These are phyloP conservation scores for Notolepis coatsorum DNA, from an alignment of 2,797 vertebrate genomes.

Conservation along the genomic window DNA sequence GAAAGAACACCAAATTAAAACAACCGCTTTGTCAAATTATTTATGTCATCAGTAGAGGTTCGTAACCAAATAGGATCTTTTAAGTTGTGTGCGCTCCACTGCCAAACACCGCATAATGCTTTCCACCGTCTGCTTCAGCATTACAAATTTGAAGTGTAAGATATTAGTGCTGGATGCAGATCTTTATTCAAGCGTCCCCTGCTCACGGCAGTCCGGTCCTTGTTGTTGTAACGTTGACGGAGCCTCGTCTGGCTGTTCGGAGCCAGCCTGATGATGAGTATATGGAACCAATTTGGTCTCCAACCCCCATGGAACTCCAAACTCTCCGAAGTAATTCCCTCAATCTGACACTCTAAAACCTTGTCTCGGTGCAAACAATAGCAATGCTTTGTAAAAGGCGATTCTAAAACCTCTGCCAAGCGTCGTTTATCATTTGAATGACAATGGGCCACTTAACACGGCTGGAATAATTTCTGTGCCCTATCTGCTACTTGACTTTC, in stretches of 20 bases:
- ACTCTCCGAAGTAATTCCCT: conserved; percentile 84
- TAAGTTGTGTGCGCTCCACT: not conserved
- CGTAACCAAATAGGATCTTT: not conserved
- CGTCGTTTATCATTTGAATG: conserved; percentile 87
- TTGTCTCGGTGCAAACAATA: conserved; percentile 83
- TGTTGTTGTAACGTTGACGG: conserved; percentile 47
- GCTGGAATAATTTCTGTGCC: conserved; percentile 81
- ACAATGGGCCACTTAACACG: conserved; percentile 84
- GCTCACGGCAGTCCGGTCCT: conserved; percentile 18
- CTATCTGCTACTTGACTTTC: conserved; percentile 78
- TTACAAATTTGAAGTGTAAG: not conserved
- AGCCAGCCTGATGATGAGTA: conserved; percentile 63
- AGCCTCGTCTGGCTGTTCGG: conserved; percentile 59
- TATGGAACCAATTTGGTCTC: conserved; percentile 80
- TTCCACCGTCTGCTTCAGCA: not conserved
- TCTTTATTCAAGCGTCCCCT: conserved; percentile 13
- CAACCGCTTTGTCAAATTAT: not conserved
- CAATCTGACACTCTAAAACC: conserved; percentile 77
- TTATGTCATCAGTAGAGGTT: not conserved
- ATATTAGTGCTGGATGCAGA: conserved; percentile 3
- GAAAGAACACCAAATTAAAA: not conserved
- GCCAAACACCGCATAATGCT: not conserved
- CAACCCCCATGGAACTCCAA: conserved; percentile 80
- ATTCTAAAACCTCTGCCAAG: conserved; percentile 85
- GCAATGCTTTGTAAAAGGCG: conserved; percentile 82